Base-by-base conservation (phyloP, 2,888 invertebrate genomes). In the Andrena bicolor region DNA sequence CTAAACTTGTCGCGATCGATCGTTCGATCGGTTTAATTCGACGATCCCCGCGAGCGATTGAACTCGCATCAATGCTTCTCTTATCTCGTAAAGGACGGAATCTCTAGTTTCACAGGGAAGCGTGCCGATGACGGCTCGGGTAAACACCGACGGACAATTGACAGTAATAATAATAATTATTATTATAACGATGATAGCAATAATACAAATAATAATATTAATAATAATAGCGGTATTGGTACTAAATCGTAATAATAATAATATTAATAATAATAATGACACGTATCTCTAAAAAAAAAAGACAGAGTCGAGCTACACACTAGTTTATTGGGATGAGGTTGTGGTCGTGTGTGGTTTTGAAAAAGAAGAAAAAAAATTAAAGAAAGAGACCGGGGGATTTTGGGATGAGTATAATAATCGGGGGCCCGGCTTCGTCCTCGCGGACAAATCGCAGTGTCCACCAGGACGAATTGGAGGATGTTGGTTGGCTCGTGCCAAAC, bases 161-260 rank as follows among this genome's bases (percentile, higher is more conserved):
- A 90, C 89, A 90, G 90, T 91, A 92, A 90, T 90, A 91, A 90
- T 91, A 91, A 91, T 91, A 84, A 91, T 91, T 90, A 91, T 90
- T 91, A 92, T 92, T 91, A 90, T 92, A 92, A 92, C 92, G 91
- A 91, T 91, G 92, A 90, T 92, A 91, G 89, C 87, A 91, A 92
- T 91, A 91, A 91, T 92, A 92, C 91, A 91, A 91, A 92, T 93
- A 92, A 92, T 92, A 91, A 91, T 91, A 92, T 91, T 91, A 91
- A 92, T 92, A 91, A 90, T 89, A 90, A 89, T 91, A 91, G 92
- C 90, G 91, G 90, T 92, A 91, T 87, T 90, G 87, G 87, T 89
- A 89, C 89, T 91, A 89, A 87, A 91, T 91, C 91, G 88, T 88
- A 91, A 92, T 90, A 91, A 91, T 90, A 90, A 89, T 91, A 91